Evolutionary conservation across 2,797 vertebrate species (phyloP), one percentile per base, ranked within the genome.

Genomic region (Myiotriccus ornatus): DNA sequence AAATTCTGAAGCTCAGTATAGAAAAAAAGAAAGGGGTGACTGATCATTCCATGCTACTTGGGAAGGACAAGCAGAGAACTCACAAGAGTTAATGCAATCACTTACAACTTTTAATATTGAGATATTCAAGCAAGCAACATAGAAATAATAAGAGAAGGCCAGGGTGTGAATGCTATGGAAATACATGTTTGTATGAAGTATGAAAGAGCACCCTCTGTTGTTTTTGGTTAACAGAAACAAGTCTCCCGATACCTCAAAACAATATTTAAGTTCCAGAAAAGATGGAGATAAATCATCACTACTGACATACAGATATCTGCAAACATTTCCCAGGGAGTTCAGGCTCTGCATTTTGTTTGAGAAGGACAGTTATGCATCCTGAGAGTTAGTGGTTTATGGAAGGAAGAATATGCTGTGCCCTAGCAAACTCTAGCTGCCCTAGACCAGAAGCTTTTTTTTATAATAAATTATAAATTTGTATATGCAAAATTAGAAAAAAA

Each of bases 181-280:
- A 91, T 68, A 73, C 9, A 46, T 35, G 37, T 64, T 68, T 68
- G 64, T 71, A 87, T 78, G 89, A 80, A 80, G 79, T 19, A 96
- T 78, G 93, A 93, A 93, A 93, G 91, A 93, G 91, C 94, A 94
- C 91, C 85, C 91, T 94, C 95, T 96, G 76, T 94, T 93, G 96
- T 94, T 93, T 95, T 91, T 78, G 71, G 73, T 84, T 89, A 87
- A 89, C 85, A 95, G 65, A 95, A 91, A 73, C 76, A 95, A 78
- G 53, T 81, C 88, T 93, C 90, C 30, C 0, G 16, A 82, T 74
- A 94, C 63, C 52, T 93, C 86, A 67, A 82, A 92, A 65, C 65
- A 90, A 69, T 53, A 93, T 59, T 76, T 75, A 84, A 70, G 70
- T 52, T 84, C 79, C 43, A 78, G 70, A 59, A 90, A 95, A 81